A percentile compares a stretch with the other conserved stretches of the same genome.
Evolutionary conservation across 1,140 invertebrate species (phyloP).

Genomic region (Anoplolepis gracilipes): DNA sequence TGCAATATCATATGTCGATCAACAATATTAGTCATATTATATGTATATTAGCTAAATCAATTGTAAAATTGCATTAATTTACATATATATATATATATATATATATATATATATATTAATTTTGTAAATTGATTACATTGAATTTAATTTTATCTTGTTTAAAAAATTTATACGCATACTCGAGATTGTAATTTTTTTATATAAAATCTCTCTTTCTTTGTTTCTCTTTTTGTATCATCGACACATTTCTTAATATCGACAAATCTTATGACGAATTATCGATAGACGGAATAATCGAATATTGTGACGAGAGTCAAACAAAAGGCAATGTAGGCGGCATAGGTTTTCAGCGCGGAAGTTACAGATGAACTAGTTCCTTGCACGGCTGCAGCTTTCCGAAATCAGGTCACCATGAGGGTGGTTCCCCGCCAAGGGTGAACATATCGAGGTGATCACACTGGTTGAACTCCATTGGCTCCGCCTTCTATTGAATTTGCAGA

Average conservation of each 20-base stretch:
- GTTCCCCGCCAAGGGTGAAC: conserved; percentile 19
- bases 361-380: conserved; percentile 49
- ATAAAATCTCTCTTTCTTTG: not conserved
- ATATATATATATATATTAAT: too few species aligned
- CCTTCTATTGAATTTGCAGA: conserved; percentile 20
- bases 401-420: conserved; percentile 48
- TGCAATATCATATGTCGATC: not conserved
- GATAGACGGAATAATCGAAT: conserved; percentile 21
- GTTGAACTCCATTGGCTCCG: conserved; percentile 7
- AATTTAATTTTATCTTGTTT: not conserved
- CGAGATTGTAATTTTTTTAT: not conserved
- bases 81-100: not conserved
- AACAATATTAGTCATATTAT: too few species aligned
- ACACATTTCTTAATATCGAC: not conserved
- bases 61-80: not conserved
- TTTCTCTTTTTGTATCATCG: not conserved
- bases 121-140: too few species aligned
- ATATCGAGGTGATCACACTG: conserved; percentile 23
- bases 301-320: conserved; percentile 14
- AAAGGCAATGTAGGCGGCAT: conserved; percentile 17
- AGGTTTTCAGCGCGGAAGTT: conserved; percentile 37
- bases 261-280: conserved; percentile 12
- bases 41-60: too few species aligned
- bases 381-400: conserved; percentile 33
- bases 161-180: not conserved